phyloP scores from a whole-genome alignment of 1,140 invertebrate genomes.

The Aphelenchoides avenae region DNA sequence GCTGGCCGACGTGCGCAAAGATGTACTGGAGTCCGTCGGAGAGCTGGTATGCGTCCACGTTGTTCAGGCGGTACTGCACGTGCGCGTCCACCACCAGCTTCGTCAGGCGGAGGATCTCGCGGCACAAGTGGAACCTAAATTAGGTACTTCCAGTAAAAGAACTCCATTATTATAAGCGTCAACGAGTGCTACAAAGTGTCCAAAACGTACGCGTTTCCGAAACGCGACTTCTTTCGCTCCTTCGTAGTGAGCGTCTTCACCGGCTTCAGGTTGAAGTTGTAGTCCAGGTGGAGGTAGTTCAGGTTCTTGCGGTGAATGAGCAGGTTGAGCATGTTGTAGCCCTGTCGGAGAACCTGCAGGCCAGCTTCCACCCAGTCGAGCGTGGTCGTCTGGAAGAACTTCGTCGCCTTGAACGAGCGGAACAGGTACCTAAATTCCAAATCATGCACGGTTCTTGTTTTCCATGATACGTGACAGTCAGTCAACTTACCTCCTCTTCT shows the following conservation, averaged over 20 bases:
- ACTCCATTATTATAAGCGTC: too few relatives aligned
- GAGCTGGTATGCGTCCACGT: slow-evolving; percentile 96
- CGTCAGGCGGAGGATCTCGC: slow-evolving; percentile 92
- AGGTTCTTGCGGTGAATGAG: slow-evolving; percentile 98
- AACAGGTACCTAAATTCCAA: slow-evolving; percentile 65
- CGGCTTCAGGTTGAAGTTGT: slow-evolving; percentile 99
- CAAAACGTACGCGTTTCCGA: slow-evolving; percentile 99
- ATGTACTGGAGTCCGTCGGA: slow-evolving; percentile 99
- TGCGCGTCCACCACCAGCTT: slow-evolving; percentile 98
- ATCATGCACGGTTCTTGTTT: slow-evolving; percentile 22
- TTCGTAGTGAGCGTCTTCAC: slow-evolving; percentile 94
- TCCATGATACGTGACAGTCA: slow-evolving; percentile 4
- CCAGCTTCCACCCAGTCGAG: slow-evolving; percentile 99
- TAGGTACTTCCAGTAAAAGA: too few relatives aligned
- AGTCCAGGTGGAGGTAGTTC: slow-evolving; percentile 98
- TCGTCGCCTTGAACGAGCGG: slow-evolving; percentile 97
- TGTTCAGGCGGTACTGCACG: slow-evolving; percentile 96
- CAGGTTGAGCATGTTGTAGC: slow-evolving; percentile 99
- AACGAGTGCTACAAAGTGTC: too few relatives aligned
- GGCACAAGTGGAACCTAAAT: slow-evolving; percentile 98
- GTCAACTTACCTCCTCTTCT: slow-evolving; percentile 79
- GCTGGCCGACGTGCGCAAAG: slow-evolving; percentile 96
- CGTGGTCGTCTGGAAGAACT: slow-evolving; percentile 99
- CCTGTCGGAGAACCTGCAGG: slow-evolving; percentile 92
- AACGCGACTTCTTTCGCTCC: slow-evolving; percentile 96